A percentile compares a stretch with the other conserved stretches of the same genome.
Evolutionary conservation across 2,113 vertebrate species (phyloP).

Genomic region (Periophthalmodon schlosseri): DNA sequence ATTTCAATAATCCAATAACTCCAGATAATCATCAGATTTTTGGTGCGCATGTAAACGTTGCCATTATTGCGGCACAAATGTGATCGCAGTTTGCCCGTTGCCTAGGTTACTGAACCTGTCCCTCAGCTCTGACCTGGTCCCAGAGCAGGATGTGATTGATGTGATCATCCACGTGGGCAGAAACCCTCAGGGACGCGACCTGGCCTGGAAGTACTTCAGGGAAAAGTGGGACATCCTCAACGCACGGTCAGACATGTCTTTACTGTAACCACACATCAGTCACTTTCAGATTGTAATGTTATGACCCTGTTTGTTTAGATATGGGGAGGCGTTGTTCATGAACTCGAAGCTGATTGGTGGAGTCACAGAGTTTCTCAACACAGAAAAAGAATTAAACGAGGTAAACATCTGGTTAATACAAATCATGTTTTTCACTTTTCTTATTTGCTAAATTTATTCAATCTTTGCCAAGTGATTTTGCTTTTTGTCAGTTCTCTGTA

Average conservation of each 20-base stretch:
- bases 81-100: neutral
- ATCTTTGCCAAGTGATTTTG: neutral
- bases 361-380: conserved; percentile 97
- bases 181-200: conserved; percentile 92
- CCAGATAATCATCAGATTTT: neutral
- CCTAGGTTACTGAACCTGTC: conserved; percentile 92
- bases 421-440: neutral
- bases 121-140: conserved; percentile 91
- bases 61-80: neutral
- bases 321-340: conserved; percentile 98
- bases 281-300: neutral
- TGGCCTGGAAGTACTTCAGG: conserved; percentile 95
- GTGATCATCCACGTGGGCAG: conserved; percentile 95
- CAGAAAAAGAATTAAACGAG: conserved; percentile 89
- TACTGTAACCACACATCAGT: neutral
- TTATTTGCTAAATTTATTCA: neutral
- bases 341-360: conserved; percentile 96
- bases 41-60: neutral
- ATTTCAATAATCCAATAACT: too few species aligned
- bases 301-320: conserved; percentile 71
- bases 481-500: neutral
- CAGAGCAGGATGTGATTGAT: conserved; percentile 96
- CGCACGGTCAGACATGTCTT: conserved; percentile 81
- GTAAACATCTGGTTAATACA: conserved; percentile 64
- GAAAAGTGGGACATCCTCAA: conserved; percentile 96